Base-by-base conservation (phyloP, 2,113 vertebrate species). In the Echinops telfairi region DNA sequence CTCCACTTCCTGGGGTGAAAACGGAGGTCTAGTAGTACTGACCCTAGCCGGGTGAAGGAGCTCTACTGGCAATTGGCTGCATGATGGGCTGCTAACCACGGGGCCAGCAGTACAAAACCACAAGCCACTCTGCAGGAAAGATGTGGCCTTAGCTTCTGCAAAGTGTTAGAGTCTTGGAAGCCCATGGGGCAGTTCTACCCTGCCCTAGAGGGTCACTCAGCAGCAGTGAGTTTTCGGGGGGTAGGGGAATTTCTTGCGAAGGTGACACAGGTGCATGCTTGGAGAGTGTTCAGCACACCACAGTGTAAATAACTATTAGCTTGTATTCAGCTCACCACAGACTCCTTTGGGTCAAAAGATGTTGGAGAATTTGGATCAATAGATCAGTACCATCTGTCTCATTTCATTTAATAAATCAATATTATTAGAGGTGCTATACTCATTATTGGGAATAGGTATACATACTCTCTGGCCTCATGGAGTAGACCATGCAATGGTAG, bases 241-340 rank as follows among this genome's bases (percentile, higher is more conserved):
- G 10, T 8, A 9, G 47, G 5, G 47, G 47, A 75, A 10, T 58
- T 90, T 93, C 78, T 92, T 95, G 62, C 60, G 53, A 81, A 38
- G 43, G 76, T 90, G 87, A 91, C 71, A 73, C 33, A 92, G 58
- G 78, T 85, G 77, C 92, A 85, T 87, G 81, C 89, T 95, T 82
- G 76, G 68, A 81, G 86, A 27, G 10, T 88, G 17, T 43, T 90
- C 64, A 89, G 47, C 16, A 47, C 43, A 29, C 29, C n/a, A 4
- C 68, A 6, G 22, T 83, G 3, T 76, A 84, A 87, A 58, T 81
- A 89, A 79, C 82, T 66, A 0, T 89, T 87, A 58, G 38, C 66
- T 89, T 8, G 88, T 85, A 38, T 43, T 20, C 29, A 84, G 25
- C 17, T 88, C 85, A 83, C 1, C 66, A 12, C 47, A 84, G 38